phyloP scores from a whole-genome alignment of 1,140 invertebrate genomes.

The Batillaria attramentaria region DNA sequence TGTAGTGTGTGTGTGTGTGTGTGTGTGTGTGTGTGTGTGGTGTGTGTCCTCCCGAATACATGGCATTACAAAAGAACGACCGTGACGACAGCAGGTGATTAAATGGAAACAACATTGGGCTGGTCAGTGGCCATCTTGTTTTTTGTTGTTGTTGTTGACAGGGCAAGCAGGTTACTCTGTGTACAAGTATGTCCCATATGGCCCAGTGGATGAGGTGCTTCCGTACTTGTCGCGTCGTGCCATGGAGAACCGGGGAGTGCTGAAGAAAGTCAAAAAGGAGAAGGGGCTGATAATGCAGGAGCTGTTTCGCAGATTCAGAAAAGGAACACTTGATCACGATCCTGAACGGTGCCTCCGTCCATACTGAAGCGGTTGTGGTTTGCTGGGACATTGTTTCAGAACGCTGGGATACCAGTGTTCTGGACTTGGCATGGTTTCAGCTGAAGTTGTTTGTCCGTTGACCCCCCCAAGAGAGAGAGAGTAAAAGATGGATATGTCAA shows the following conservation, averaged over 20 bases:
- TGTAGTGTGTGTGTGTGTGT: too few species aligned
- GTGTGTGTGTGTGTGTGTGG: too few species aligned
- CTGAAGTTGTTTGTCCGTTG: too few species aligned
- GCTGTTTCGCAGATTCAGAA: slow-evolving; percentile 60
- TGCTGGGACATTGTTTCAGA: slow-evolving; percentile 3
- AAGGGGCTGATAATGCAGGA: slow-evolving; percentile 72
- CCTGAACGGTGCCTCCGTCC: slow-evolving; percentile 29
- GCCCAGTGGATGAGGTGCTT: slow-evolving; percentile 89
- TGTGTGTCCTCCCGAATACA: too few species aligned
- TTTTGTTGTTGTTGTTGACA: slow-evolving; percentile 67
- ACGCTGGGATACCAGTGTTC: neutral
- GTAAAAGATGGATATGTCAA: too few species aligned
- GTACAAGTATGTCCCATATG: slow-evolving; percentile 98
- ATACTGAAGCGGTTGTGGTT: neutral
- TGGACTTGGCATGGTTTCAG: neutral
- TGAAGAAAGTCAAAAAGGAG: slow-evolving; percentile 75
- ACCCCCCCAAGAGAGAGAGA: too few species aligned
- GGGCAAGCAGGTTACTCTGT: slow-evolving; percentile 98
- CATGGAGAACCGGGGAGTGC: slow-evolving; percentile 85
- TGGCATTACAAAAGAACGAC: too few species aligned
- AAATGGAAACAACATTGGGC: too few species aligned
- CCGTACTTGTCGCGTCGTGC: slow-evolving; percentile 96
- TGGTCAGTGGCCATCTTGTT: too few species aligned
- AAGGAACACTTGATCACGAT: slow-evolving; percentile 55
- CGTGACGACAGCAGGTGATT: too few species aligned